Evolutionary conservation across 2,888 invertebrate species (phyloP).

Genomic region (Acronicta leporina): DNA sequence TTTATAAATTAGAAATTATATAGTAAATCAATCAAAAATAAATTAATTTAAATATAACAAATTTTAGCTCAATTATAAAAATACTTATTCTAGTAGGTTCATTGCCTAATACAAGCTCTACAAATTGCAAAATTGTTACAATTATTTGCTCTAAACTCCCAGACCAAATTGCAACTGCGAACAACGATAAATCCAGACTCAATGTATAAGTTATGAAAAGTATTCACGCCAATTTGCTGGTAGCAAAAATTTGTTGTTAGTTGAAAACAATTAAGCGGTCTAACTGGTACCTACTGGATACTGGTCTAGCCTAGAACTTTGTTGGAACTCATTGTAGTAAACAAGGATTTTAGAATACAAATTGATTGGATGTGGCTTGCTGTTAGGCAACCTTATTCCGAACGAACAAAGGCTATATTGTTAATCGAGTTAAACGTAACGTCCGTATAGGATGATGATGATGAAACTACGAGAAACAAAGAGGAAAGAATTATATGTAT

Average conservation of each 20-base stretch:
- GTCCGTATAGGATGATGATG: no score
- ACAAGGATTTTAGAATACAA: conserved; percentile 23
- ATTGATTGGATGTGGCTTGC: conserved; percentile 20
- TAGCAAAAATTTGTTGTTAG: conserved; percentile 60
- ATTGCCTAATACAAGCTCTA: not conserved
- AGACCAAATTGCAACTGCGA: conserved; percentile 12
- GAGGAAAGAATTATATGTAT: no score
- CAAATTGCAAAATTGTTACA: conserved; percentile 6
- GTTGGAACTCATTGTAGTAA: conserved; percentile 58
- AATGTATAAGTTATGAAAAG: conserved; percentile 47
- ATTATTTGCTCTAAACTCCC: not conserved
- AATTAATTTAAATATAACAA: no score
- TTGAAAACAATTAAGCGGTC: conserved; percentile 71
- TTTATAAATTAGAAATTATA: no score
- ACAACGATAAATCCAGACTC: conserved; percentile 25
- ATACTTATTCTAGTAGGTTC: no score
- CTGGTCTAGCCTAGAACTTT: conserved; percentile 58
- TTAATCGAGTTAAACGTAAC: no score
- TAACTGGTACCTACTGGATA: conserved; percentile 58
- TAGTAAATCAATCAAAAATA: no score
- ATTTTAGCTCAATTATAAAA: no score
- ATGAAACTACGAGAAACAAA: no score
- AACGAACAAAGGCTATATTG: no score
- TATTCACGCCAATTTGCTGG: conserved; percentile 51
- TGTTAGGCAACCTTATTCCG: no score